A percentile compares a stretch with the other conserved stretches of the same genome.
phyloP scores from a whole-genome alignment of 2,797 vertebrate species.

The Cottoperca gobio region DNA sequence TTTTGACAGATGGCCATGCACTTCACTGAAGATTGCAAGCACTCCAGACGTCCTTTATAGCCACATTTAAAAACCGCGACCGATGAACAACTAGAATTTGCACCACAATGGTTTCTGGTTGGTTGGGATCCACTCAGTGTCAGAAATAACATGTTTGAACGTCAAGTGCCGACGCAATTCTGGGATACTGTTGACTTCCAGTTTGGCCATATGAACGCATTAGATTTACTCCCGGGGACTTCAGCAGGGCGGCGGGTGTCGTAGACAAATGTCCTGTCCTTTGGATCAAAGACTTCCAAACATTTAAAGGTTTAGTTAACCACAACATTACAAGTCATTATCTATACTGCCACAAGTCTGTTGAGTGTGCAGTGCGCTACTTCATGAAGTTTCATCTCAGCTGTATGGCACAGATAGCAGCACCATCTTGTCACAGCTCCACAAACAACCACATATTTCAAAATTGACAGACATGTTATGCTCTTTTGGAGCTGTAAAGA shows the following conservation, averaged over 20 bases:
- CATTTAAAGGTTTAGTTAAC: neutral
- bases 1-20: slow-evolving; percentile 34
- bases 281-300: too few species aligned
- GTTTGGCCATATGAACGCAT: too few species aligned
- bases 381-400: slow-evolving; percentile 13
- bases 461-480: slow-evolving; percentile 60
- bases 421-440: slow-evolving; percentile 17
- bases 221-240: too few species aligned
- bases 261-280: too few species aligned
- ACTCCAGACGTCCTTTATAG: slow-evolving; percentile 27
- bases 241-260: too few species aligned
- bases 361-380: neutral
- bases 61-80: slow-evolving; percentile 23
- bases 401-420: slow-evolving; percentile 5
- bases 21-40: slow-evolving; percentile 39
- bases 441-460: slow-evolving; percentile 38
- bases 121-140: slow-evolving; percentile 18
- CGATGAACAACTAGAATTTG: slow-evolving; percentile 3
- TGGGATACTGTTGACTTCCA: neutral
- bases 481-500: slow-evolving; percentile 42
- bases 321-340: neutral
- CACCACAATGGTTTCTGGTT: slow-evolving; percentile 29
- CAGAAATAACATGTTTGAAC: slow-evolving; percentile 7
- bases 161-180: neutral
- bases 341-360: neutral